Evolutionary conservation across 30 jellyfish, hydroid and myxozoan species (phyloP).

Genomic region (Pseudorhiza aurosa): DNA sequence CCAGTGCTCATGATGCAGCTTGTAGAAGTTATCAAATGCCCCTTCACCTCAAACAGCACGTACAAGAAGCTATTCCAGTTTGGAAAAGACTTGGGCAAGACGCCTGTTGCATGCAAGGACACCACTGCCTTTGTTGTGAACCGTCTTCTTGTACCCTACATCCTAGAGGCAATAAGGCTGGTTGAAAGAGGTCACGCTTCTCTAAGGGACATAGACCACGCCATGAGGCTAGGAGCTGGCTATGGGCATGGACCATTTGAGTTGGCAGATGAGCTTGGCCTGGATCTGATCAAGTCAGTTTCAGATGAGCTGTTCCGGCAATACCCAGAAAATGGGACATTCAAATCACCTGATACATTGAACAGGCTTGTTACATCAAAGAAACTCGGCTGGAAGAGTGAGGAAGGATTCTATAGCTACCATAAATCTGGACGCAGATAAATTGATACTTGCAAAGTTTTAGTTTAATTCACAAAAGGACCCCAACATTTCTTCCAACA

Average conservation of each 20-base stretch:
- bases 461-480: too few species aligned
- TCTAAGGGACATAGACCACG: slow-evolving; percentile 78
- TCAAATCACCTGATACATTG: slow-evolving; percentile 70
- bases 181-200: slow-evolving; percentile 88
- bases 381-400: slow-evolving; percentile 83
- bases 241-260: slow-evolving; percentile 90
- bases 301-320: slow-evolving; percentile 79
- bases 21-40: slow-evolving; percentile 76
- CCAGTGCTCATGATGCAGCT: slow-evolving; percentile 86
- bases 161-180: slow-evolving; percentile 82
- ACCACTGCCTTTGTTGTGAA: slow-evolving; percentile 90
- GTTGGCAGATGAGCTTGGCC: slow-evolving; percentile 82
- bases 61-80: slow-evolving; percentile 63
- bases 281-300: slow-evolving; percentile 71
- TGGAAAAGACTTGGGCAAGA: slow-evolving; percentile 83
- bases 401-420: slow-evolving; percentile 84
- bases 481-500: too few species aligned
- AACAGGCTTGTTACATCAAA: slow-evolving; percentile 66
- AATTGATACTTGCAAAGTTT: too few species aligned
- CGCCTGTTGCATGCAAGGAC: slow-evolving; percentile 81
- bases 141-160: slow-evolving; percentile 83
- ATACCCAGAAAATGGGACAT: slow-evolving; percentile 60
- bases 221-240: slow-evolving; percentile 96
- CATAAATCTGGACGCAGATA: slow-evolving; percentile 44
- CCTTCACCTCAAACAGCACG: slow-evolving; percentile 71